Conservation (phyloP, 2,113 vertebrate genomes). For the Carollia perspicillata region DNA sequence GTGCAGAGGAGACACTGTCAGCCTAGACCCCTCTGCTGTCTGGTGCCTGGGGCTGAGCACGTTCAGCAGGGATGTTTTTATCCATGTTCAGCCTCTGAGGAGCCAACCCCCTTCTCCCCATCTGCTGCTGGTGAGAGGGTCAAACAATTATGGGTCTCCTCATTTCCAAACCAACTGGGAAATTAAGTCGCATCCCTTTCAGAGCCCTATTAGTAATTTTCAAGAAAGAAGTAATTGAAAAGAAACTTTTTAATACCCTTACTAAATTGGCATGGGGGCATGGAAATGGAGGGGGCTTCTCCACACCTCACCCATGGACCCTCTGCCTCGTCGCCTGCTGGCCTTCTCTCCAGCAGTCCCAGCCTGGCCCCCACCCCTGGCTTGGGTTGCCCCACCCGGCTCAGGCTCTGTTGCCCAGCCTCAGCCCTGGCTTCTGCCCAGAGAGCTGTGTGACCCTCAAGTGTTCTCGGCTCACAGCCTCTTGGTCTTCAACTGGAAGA, state of each 20-base stretch:
- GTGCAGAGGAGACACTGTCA: fast-evolving
- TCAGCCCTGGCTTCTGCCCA: not conserved
- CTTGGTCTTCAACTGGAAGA: not conserved
- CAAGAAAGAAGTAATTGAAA: slow-evolving; percentile 84
- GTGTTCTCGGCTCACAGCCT: not conserved
- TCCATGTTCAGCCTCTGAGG: not conserved
- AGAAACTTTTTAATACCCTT: slow-evolving; percentile 83
- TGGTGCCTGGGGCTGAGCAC: not conserved
- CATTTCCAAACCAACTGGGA: slow-evolving; percentile 84
- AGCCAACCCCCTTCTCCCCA: slow-evolving; percentile 11
- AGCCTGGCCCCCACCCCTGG: not conserved
- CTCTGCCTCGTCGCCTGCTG: fast-evolving
- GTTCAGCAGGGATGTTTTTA: slow-evolving; percentile 22
- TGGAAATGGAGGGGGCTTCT: not conserved
- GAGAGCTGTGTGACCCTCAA: not conserved
- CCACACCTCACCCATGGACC: not conserved
- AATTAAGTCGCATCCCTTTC: slow-evolving; percentile 83
- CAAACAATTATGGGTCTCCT: slow-evolving; percentile 84
- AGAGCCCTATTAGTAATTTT: slow-evolving; percentile 81
- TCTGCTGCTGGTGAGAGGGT: slow-evolving; percentile 77
- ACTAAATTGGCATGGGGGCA: slow-evolving; percentile 77
- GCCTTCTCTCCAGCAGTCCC: not conserved
- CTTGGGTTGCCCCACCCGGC: not conserved
- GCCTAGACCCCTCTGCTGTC: not conserved
- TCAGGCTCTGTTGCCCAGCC: not conserved